phyloP scores from a whole-genome alignment of 2,797 vertebrate species.

The Coregonus sp. region DNA sequence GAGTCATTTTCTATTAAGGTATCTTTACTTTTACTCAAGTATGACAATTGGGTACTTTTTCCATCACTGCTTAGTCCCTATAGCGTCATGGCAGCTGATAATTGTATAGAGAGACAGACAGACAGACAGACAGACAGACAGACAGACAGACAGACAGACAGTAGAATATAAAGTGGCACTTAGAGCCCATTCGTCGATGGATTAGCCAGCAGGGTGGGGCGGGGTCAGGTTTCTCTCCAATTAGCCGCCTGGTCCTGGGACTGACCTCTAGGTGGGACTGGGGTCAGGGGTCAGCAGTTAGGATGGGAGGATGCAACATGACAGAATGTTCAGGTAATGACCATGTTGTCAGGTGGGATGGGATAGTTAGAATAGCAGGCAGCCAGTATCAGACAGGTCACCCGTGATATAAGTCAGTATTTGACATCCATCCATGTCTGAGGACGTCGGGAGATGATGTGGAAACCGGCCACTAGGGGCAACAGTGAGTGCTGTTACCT shows the following conservation, averaged over 20 bases:
- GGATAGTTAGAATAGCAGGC: neutral
- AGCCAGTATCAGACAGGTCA: neutral
- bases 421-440: neutral
- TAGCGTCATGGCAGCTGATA: neutral
- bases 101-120: neutral
- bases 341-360: neutral
- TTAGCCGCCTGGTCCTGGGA: constrained; percentile 29
- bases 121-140: neutral
- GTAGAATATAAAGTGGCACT: constrained; percentile 28
- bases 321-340: neutral
- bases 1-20: too few species aligned
- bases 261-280: constrained; percentile 8
- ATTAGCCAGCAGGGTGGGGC: constrained; percentile 15
- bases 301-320: neutral
- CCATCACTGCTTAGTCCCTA: too few species aligned
- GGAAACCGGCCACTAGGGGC: too few species aligned
- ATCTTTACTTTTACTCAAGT: too few species aligned
- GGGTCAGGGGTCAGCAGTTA: neutral
- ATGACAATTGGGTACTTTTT: too few species aligned
- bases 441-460: too few species aligned
- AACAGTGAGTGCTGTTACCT: too few species aligned
- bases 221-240: constrained; percentile 31
- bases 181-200: constrained; percentile 30
- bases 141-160: constrained; percentile 21
- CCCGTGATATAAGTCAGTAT: too few species aligned